Evolutionary conservation across 2,888 invertebrate genomes (phyloP).

Genomic region (Troilus luridus): DNA sequence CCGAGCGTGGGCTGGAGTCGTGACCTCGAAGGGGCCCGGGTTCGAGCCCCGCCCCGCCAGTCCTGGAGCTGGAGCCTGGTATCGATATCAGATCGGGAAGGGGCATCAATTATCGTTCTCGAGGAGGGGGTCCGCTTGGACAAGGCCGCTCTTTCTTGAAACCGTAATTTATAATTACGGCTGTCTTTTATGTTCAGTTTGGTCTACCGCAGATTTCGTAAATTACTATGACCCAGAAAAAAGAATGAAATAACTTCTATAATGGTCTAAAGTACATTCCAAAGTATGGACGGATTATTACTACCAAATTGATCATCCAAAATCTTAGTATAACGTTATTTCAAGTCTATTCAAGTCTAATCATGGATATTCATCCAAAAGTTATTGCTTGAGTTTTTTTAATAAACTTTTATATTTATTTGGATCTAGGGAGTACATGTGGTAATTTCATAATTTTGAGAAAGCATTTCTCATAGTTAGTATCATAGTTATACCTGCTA

Average conservation of each 20-base stretch:
- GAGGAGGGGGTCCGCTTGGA: background rate
- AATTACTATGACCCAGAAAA: background rate
- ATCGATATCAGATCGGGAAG: background rate
- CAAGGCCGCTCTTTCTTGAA: background rate
- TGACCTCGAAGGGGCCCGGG: background rate
- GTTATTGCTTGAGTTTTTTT: too few relatives aligned
- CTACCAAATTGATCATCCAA: too few relatives aligned
- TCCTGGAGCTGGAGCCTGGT: background rate
- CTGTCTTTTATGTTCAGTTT: background rate
- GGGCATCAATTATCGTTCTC: background rate
- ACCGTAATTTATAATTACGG: background rate
- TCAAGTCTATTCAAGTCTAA: too few relatives aligned
- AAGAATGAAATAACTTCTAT: background rate
- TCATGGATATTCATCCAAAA: too few relatives aligned
- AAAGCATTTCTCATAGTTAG: too few relatives aligned
- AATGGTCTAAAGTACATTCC: too few relatives aligned
- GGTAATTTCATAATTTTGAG: too few relatives aligned
- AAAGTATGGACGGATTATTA: too few relatives aligned
- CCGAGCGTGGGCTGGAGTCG: constrained; percentile 29
- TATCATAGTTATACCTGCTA: too few relatives aligned
- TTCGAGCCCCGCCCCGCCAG: background rate
- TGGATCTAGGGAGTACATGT: too few relatives aligned
- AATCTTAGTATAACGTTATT: too few relatives aligned
- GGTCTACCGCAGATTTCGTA: background rate
- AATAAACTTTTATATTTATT: too few relatives aligned